Evolutionary conservation across 2,113 vertebrate genomes (phyloP).

Genomic region (Oreocharis arfaki): DNA sequence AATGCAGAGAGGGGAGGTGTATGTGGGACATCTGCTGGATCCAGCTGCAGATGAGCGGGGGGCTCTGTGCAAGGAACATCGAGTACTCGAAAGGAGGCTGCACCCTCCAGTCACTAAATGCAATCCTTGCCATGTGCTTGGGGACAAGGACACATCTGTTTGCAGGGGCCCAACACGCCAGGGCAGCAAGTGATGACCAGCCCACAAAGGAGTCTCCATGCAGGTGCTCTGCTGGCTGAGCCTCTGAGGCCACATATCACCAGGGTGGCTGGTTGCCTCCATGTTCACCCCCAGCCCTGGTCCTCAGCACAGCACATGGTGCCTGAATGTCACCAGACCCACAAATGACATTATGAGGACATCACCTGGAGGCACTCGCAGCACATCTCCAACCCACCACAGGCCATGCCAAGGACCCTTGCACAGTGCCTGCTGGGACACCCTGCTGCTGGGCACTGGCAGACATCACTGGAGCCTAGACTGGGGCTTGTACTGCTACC

Average conservation of each 20-base stretch:
- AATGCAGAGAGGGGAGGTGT: neutral
- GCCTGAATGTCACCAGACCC: neutral
- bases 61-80: neutral
- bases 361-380: rapidly evolving
- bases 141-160: neutral
- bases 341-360: neutral
- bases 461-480: neutral
- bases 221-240: neutral
- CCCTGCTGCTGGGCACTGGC: rapidly evolving
- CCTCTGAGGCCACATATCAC: neutral
- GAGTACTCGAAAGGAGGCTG: neutral
- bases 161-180: rapidly evolving
- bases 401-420: neutral
- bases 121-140: neutral
- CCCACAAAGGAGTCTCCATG: neutral
- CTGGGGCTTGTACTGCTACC: rapidly evolving
- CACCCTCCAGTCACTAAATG: too few species aligned
- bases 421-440: too few species aligned
- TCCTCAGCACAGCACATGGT: neutral
- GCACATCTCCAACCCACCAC: neutral
- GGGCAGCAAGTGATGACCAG: rapidly evolving
- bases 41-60: neutral
- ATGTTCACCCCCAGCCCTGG: rapidly evolving
- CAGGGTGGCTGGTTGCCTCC: neutral
- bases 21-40: rapidly evolving